These are phyloP conservation scores for Passer montanus DNA, from an alignment of 2,113 vertebrate genomes.

Conservation along the genomic window DNA sequence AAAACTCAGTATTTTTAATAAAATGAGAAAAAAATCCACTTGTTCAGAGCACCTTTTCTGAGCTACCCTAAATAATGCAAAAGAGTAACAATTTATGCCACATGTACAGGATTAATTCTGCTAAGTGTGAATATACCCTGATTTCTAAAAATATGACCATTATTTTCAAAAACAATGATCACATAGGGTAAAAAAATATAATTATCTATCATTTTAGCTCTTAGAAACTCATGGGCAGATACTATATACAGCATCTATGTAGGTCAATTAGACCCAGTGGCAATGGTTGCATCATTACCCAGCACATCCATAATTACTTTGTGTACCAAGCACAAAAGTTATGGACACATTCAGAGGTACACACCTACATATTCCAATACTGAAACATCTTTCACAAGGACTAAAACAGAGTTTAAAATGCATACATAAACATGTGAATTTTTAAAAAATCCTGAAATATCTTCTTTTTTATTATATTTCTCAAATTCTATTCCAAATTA, in stretches of 20 bases:
- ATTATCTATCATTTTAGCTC: background rate
- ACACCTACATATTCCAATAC: background rate
- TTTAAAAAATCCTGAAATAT: background rate
- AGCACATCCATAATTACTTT: background rate
- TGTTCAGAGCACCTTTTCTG: constrained; percentile 54
- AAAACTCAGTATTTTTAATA: constrained; percentile 67
- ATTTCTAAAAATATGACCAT: background rate
- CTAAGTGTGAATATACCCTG: background rate
- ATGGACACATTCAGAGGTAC: background rate
- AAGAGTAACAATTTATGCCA: background rate
- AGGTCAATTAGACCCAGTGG: background rate
- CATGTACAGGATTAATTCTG: background rate
- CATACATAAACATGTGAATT: background rate
- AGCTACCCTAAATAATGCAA: constrained; percentile 58
- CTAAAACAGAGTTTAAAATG: background rate
- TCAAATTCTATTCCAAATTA: background rate
- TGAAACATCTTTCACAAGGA: background rate
- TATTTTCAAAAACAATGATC: background rate
- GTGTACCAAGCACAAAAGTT: background rate
- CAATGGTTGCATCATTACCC: background rate
- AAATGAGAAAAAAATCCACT: constrained; percentile 31
- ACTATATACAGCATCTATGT: background rate
- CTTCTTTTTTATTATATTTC: background rate
- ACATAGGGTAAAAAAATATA: background rate
- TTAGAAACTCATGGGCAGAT: background rate